phyloP scores from a whole-genome alignment of 2,888 invertebrate species.

The Nycteola revayana region DNA sequence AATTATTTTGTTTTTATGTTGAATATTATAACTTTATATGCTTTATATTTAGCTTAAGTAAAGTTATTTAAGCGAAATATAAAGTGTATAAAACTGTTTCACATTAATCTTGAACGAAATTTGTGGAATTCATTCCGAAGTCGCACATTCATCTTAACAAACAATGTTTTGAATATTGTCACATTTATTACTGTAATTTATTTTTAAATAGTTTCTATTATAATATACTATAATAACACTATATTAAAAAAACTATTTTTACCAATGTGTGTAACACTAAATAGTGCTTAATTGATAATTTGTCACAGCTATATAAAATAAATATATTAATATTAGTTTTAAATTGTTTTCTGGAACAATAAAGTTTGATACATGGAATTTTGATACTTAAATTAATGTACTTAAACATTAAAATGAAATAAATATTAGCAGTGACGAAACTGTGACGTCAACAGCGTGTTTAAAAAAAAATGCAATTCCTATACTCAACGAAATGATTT shows the following conservation, averaged over 20 bases:
- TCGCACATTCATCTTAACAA: constrained; percentile 33
- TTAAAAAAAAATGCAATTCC: too few relatives aligned
- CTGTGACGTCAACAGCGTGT: too few relatives aligned
- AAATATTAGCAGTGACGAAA: too few relatives aligned
- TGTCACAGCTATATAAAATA: constrained; percentile 22
- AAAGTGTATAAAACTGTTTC: too few relatives aligned
- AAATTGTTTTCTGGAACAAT: constrained; percentile 24
- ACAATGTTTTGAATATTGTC: constrained; percentile 38
- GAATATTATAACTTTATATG: too few relatives aligned
- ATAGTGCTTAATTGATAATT: constrained; percentile 28
- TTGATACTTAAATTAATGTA: neutral
- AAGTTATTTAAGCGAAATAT: too few relatives aligned
- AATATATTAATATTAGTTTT: constrained; percentile 22
- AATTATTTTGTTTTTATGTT: too few relatives aligned
- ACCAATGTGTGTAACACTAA: constrained; percentile 27
- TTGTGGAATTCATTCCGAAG: constrained; percentile 22
- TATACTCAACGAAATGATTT: too few relatives aligned
- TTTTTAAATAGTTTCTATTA: constrained; percentile 22
- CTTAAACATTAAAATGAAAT: neutral
- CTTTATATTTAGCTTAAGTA: too few relatives aligned
- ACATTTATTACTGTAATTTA: constrained; percentile 38
- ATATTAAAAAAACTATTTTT: constrained; percentile 24
- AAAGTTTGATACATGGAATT: constrained; percentile 1
- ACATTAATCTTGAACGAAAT: constrained; percentile 29
- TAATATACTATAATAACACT: constrained; percentile 26